A percentile compares a stretch with the other conserved stretches of the same genome.
Evolutionary conservation across 2,888 invertebrate species (phyloP).

Genomic region (Argyresthia goedartella): DNA sequence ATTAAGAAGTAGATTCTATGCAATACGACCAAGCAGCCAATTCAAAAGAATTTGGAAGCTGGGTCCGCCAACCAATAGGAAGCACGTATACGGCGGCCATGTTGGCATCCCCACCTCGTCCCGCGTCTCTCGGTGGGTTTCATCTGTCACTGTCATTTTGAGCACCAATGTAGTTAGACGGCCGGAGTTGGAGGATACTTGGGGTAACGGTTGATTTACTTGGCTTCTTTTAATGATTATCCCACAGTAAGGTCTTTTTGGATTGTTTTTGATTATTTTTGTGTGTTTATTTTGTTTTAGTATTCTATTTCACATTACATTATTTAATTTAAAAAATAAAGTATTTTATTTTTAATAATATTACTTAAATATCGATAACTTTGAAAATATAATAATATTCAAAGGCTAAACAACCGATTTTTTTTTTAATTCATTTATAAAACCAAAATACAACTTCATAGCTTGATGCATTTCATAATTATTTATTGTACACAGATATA

Average conservation of each 20-base stretch:
- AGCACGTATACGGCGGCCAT: slow-evolving; percentile 30
- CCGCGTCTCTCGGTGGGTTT: slow-evolving; percentile 16
- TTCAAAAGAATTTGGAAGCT: not conserved
- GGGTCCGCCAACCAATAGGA: slow-evolving; percentile 24
- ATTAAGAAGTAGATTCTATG: no score
- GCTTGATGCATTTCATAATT: no score
- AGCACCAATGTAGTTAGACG: not conserved
- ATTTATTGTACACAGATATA: no score
- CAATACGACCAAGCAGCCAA: not conserved
- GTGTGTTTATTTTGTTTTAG: no score
- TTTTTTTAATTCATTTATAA: no score
- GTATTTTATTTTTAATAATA: no score
- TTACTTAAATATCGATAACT: no score
- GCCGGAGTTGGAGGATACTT: not conserved
- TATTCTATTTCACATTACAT: no score
- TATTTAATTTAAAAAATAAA: no score
- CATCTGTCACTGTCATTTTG: slow-evolving; percentile 32
- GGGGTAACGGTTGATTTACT: not conserved
- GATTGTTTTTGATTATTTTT: not conserved
- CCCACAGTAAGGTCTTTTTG: not conserved
- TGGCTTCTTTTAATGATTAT: not conserved
- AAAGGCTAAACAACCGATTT: no score
- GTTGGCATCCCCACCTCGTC: slow-evolving; percentile 29
- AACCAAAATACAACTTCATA: no score
- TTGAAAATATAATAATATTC: no score